Percentiles rank a stretch among this genome's conserved stretches.
Conservation (phyloP, 2,888 invertebrate species). For the Lochmaea crataegi region DNA sequence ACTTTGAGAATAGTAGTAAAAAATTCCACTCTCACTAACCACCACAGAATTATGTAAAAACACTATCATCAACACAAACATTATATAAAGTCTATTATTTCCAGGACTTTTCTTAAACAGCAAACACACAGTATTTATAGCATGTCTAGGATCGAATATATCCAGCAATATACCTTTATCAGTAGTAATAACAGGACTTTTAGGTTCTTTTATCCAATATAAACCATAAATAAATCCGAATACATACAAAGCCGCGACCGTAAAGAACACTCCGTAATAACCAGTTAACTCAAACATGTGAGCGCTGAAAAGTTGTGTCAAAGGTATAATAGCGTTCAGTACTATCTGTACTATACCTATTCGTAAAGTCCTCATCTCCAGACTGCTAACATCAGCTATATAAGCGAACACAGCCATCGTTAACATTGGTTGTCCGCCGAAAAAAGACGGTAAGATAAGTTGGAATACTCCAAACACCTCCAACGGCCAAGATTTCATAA, state of each 20-base stretch:
- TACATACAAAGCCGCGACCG: slow-evolving; percentile 54
- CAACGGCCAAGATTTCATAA: slow-evolving; percentile 68
- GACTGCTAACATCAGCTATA: slow-evolving; percentile 65
- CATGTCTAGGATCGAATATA: slow-evolving; percentile 59
- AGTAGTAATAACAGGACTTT: slow-evolving; percentile 38
- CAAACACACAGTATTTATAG: slow-evolving; percentile 58
- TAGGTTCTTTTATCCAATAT: slow-evolving; percentile 60
- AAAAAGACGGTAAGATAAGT: slow-evolving; percentile 69
- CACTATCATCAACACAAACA: slow-evolving; percentile 53
- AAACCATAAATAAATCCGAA: slow-evolving; percentile 58
- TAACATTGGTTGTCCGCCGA: slow-evolving; percentile 69
- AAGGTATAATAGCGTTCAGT: slow-evolving; percentile 54
- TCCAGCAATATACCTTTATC: slow-evolving; percentile 55
- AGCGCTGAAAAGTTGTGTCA: slow-evolving; percentile 57
- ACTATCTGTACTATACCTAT: slow-evolving; percentile 69
- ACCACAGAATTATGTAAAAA: slow-evolving; percentile 54
- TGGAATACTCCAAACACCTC: slow-evolving; percentile 69
- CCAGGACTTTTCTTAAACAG: slow-evolving; percentile 54
- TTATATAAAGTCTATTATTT: slow-evolving; percentile 54
- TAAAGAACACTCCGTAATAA: slow-evolving; percentile 57
- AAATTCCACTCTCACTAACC: slow-evolving; percentile 70
- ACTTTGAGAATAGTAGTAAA: slow-evolving; percentile 70
- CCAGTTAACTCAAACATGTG: slow-evolving; percentile 56
- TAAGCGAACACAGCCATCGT: slow-evolving; percentile 63
- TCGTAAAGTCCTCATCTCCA: slow-evolving; percentile 72